Evolutionary conservation across 2,113 vertebrate genomes (phyloP).

Genomic region (Chionodraco myersi): DNA sequence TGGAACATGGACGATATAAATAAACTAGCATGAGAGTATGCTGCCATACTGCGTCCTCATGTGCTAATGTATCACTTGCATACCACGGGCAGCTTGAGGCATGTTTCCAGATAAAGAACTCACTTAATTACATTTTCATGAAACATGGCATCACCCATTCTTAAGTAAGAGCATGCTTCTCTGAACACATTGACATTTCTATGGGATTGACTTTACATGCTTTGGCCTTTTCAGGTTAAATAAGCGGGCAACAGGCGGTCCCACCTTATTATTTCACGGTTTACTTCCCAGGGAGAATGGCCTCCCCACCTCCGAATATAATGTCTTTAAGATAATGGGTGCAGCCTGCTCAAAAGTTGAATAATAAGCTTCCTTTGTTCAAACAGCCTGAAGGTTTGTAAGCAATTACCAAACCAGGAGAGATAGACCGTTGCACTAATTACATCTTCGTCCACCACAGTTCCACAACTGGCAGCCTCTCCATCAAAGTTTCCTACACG

Average conservation of each 20-base stretch:
- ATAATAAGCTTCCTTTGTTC: slow-evolving; percentile 75
- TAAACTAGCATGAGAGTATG: not conserved
- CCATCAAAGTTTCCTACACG: slow-evolving; percentile 44
- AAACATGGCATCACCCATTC: not conserved
- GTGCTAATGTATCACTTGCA: not conserved
- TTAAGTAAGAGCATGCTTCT: slow-evolving; percentile 1
- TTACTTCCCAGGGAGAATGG: slow-evolving; percentile 61
- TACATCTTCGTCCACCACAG: slow-evolving; percentile 61
- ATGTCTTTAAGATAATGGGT: slow-evolving; percentile 59
- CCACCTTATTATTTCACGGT: slow-evolving; percentile 44
- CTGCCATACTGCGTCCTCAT: not conserved
- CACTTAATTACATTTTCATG: slow-evolving; percentile 11
- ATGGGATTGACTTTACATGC: slow-evolving; percentile 9
- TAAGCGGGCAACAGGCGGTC: slow-evolving; percentile 47
- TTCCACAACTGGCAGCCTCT: slow-evolving; percentile 61
- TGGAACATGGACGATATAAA: not conserved
- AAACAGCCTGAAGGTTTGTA: slow-evolving; percentile 73
- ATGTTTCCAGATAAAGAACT: slow-evolving; percentile 21
- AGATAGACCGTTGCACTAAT: slow-evolving; percentile 76
- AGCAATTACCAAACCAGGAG: slow-evolving; percentile 73
- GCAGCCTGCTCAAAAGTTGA: slow-evolving; percentile 67
- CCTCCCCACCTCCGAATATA: slow-evolving; percentile 48
- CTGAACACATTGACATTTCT: not conserved
- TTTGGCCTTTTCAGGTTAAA: slow-evolving; percentile 46
- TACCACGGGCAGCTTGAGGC: not conserved